Base-by-base conservation (phyloP, 1,140 invertebrate genomes). In the Panagrolaimus sp. region DNA sequence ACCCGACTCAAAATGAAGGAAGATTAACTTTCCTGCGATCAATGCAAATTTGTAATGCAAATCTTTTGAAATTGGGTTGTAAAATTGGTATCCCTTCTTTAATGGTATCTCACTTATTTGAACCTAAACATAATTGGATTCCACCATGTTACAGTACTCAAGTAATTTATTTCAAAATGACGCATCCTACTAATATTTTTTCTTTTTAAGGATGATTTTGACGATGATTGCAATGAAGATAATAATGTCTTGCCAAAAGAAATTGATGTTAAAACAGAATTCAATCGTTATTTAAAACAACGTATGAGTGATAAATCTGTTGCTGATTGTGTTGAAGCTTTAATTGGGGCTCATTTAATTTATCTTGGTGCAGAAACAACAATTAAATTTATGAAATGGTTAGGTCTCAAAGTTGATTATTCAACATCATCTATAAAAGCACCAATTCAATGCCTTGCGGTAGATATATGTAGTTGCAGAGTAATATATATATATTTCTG, bases 291-390 rank as follows among this genome's bases (percentile, higher is more conserved):
- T 38, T 2, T 38, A 38, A 38, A 98, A 80, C 95, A 98, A 80
- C 95, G 92, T 80, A 94, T 99, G 78, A 93, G 94, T 5, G 93
- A 98, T 84, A 98, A 99, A 85, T 95, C 93, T 77, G 92, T 99
- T 74, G 96, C 96, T 1, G 96, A 99, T 86, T 96, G 93, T 84
- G 93, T 98, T 1, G 96, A 99, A 84, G 93, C 96, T 1, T 85
- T 98, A 9, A 98, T 98, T 79, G 89, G 96, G 9, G 94, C 95
- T 7, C 98, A 98, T 85, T 86, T 99, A 1, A 91, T 95, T 16
- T 91, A 92, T 53, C 93, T 92, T 84, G 96, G 95, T 0, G 91
- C 92, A 0, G 87, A 90, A 70, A 93, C 93, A 0, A 94, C 96
- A 3, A 84, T 98, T 1, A 85, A 94, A 1, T 96, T 98, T 78